Evolutionary conservation across 2,888 invertebrate genomes (phyloP), one percentile per base, ranked within the genome.

Genomic region (Bhutanitis thaidina): DNA sequence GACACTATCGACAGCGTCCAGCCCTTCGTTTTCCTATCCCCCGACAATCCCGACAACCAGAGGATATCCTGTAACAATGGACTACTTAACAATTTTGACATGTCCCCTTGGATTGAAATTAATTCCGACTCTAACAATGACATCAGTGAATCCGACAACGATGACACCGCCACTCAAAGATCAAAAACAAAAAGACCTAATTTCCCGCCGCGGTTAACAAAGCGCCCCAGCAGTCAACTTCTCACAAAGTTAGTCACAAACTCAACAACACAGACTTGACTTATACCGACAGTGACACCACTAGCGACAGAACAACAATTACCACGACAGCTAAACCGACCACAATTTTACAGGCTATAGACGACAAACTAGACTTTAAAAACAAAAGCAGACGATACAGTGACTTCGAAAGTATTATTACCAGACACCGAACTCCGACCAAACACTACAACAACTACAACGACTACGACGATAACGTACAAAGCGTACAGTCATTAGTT

Each of bases 21-120:
- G 69, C 94, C 94, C 0, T 94, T 94, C 61, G 93, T 92, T 0
- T 93, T 94, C 68, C 83, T 94, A 4, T 85, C 91, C 7, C 74
- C 91, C 0, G 93, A 93, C 62, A 82, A 89, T 49, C 75, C 90
- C 46, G 90, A 91, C 63, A 94, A 94, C 62, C 76, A 80, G 43
- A 81, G 93, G 49, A 71, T 92, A 35, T 75, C 91, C 0, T 94
- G 94, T 64, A 69, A 80, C 15, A 89, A 91, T 59, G 80, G 87
- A 41, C 66, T 91, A 1, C 77, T 91, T 0, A 90, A 90, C 44
- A 90, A 90, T 65, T 90, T 94, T 57, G 91, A 93, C 70, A 71
- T 94, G 41, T 85, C 87, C 0, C 90, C 92, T 0, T 94, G 94
- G 94, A 75, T 78, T 7, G 93, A 93, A 74, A 70, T 89, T 44